A percentile compares a stretch with the other conserved stretches of the same genome.
Evolutionary conservation across 2,888 invertebrate genomes (phyloP).

Genomic region (Acrobasis suavella): DNA sequence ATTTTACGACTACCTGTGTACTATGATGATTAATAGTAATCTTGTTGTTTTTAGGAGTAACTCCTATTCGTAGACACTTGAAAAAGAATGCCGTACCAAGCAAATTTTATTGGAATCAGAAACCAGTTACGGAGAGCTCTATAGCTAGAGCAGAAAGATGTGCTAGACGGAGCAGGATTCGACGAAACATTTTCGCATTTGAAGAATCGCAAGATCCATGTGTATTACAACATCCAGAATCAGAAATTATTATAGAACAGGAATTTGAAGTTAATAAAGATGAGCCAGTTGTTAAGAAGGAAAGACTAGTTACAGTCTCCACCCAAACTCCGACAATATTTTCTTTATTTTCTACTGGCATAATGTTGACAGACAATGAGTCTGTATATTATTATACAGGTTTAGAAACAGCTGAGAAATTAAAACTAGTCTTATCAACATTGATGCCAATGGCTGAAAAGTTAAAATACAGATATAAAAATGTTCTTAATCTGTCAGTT

Average conservation of each 20-base stretch:
- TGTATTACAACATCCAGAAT: no score
- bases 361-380: not conserved
- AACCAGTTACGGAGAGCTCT: no score
- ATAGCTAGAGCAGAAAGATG: no score
- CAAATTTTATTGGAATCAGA: no score
- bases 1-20: no score
- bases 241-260: not conserved
- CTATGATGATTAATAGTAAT: no score
- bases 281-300: not conserved
- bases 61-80: no score
- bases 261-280: not conserved
- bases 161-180: no score
- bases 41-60: no score
- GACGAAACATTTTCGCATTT: no score
- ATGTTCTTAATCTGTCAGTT: not conserved
- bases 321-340: not conserved
- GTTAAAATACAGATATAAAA: slow-evolving; percentile 11
- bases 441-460: slow-evolving; percentile 19
- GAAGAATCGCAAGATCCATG: no score
- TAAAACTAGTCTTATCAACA: not conserved
- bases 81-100: no score
- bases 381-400: slow-evolving; percentile 19
- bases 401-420: slow-evolving; percentile 12
- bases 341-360: not conserved
- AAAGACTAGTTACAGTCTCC: not conserved